Evolutionary conservation across 2,797 vertebrate species (phyloP).

Genomic region (Hydrophis major): DNA sequence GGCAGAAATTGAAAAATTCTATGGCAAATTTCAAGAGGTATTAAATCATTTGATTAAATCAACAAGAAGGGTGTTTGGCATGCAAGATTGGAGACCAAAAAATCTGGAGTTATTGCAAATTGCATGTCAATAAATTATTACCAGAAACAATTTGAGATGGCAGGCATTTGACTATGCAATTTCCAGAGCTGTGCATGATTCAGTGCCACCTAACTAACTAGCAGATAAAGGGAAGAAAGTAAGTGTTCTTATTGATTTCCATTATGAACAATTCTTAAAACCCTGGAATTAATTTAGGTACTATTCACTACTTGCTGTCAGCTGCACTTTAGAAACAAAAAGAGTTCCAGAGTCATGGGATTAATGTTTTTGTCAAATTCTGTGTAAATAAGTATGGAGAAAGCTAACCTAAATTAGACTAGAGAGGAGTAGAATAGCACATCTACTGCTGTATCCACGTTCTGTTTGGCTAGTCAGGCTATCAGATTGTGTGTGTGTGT

Average conservation of each 20-base stretch:
- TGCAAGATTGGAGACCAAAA: not conserved
- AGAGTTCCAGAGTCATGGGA: not conserved
- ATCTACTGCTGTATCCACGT: not conserved
- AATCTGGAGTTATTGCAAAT: not conserved
- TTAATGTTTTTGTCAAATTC: not conserved
- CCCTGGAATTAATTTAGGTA: not conserved
- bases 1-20: not conserved
- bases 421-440: not conserved
- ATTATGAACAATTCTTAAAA: not conserved
- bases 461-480: not conserved
- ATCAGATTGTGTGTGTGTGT: not conserved
- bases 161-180: not conserved
- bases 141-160: not conserved
- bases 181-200: not conserved
- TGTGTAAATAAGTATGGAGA: not conserved
- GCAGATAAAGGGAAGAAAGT: not conserved
- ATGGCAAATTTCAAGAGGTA: not conserved
- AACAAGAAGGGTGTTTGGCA: not conserved
- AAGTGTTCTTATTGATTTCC: constrained; percentile 6
- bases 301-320: not conserved
- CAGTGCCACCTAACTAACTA: not conserved
- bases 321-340: not conserved
- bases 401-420: not conserved
- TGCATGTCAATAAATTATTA: not conserved
- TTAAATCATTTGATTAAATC: not conserved